Conservation (phyloP, 2,888 invertebrate genomes). For the Charanyca ferruginea region DNA sequence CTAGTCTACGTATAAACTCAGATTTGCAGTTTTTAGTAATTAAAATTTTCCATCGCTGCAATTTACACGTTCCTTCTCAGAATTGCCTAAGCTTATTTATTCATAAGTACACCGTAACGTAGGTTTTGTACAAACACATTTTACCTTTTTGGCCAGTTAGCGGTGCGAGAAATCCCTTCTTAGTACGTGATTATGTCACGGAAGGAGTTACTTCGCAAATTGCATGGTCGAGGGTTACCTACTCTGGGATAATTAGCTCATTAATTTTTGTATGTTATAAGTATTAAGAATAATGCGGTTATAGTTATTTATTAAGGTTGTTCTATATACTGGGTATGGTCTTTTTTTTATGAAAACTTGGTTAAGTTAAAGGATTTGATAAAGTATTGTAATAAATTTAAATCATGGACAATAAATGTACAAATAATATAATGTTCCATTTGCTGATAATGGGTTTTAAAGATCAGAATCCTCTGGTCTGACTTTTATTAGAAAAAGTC, state of each 20-base stretch:
- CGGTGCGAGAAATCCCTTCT: constrained; percentile 59
- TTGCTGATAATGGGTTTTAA: too few relatives aligned
- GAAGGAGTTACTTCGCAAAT: constrained; percentile 46
- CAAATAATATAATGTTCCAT: too few relatives aligned
- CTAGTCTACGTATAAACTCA: background rate
- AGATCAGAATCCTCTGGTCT: too few relatives aligned
- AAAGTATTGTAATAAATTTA: too few relatives aligned
- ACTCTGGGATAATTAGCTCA: constrained; percentile 49
- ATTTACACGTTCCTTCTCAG: constrained; percentile 32
- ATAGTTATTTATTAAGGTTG: background rate
- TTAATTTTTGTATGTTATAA: constrained; percentile 47
- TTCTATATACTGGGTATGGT: background rate
- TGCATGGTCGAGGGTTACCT: constrained; percentile 45
- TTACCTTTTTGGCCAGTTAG: constrained; percentile 51
- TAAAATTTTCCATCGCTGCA: constrained; percentile 22
- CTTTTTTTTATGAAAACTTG: too few relatives aligned
- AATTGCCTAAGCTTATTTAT: constrained; percentile 53
- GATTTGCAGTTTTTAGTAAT: constrained; percentile 28
- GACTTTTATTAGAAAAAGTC: too few relatives aligned
- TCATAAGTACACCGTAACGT: constrained; percentile 25
- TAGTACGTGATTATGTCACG: constrained; percentile 58
- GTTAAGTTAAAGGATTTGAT: too few relatives aligned
- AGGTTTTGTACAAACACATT: constrained; percentile 42
- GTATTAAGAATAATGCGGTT: constrained; percentile 11
- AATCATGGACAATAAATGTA: too few relatives aligned